Conservation (phyloP, 2,888 invertebrate genomes). For the Tachina grossa region DNA sequence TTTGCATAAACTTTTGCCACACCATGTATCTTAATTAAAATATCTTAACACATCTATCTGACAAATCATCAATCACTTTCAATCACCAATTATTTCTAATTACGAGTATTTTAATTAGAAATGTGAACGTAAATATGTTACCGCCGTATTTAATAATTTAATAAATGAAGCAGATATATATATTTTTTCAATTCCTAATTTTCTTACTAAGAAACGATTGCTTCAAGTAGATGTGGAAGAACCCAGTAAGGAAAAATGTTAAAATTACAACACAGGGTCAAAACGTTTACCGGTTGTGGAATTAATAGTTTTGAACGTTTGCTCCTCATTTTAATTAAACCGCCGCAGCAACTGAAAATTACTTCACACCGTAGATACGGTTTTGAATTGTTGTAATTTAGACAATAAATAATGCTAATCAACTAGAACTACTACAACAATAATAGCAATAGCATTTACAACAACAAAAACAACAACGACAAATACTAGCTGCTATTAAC, state of each 20-base stretch:
- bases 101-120: conserved; percentile 42
- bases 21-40: conserved; percentile 17
- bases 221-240: background rate
- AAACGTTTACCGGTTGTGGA: conserved; percentile 65
- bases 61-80: conserved; percentile 54
- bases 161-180: conserved; percentile 6
- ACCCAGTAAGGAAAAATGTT: background rate
- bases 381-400: conserved; percentile 46
- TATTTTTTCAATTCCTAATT: background rate
- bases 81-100: conserved; percentile 52
- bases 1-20: background rate
- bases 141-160: conserved; percentile 49
- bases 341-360: conserved; percentile 29
- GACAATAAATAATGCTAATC: conserved; percentile 50
- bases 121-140: conserved; percentile 34
- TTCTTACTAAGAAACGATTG: conserved; percentile 15
- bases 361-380: conserved; percentile 28
- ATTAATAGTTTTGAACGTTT: conserved; percentile 63
- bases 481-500: conserved; percentile 14
- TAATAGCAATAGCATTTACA: conserved; percentile 9
- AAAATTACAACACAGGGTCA: conserved; percentile 59
- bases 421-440: conserved; percentile 63
- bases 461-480: background rate
- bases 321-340: conserved; percentile 61
- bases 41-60: conserved; percentile 38